Evolutionary conservation across 2,888 invertebrate genomes (phyloP), one percentile per base, ranked within the genome.

Genomic region (Raillietiella orientalis): DNA sequence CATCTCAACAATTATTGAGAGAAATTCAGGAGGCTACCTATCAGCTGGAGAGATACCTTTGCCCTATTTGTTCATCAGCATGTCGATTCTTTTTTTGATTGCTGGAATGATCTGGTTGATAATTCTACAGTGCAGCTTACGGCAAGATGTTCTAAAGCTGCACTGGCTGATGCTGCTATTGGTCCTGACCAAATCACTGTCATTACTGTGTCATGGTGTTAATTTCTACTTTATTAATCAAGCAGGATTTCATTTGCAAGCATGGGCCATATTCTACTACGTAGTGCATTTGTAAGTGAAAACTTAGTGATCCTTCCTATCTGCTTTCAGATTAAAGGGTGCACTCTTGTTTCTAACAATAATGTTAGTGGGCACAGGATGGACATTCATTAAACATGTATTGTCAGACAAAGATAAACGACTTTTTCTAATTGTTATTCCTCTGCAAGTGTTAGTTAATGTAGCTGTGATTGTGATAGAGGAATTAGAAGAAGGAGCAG

Each of bases 331-430:
- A 35, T 51, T 82, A 29, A 75, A 77, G 47, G 77, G 79, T 8
- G 75, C 82, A 0, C 64, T 96, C 23, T 50, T 96, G 26, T 93
- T 96, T 42, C 79, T 90, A 30, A 87, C 87, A 0, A 70, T 96
- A 34, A 70, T 93, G 8, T 56, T 96, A 8, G 77, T 96, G 35
- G 93, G 93, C 24, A 87, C 93, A 4, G 96, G 96, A 0, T 96
- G 90, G 82, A 84, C 87, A 20, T 96, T 93, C 44, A 82, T 96
- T 37, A 93, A 93, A 42, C 82, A 90, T 45, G 77, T 96, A 34
- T 53, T 96, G 14, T 74, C 84, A 0, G 84, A 87, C 37, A 65
- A 79, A 34, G 93, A 96, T 42, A 87, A 93, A 49, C 79, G 79
- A 42, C 59, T 96, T 11, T 93, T 96, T 45, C 77, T 93, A 69